Conservation (phyloP, 1,140 invertebrate species). For the Drosophila punjabiensis region DNA sequence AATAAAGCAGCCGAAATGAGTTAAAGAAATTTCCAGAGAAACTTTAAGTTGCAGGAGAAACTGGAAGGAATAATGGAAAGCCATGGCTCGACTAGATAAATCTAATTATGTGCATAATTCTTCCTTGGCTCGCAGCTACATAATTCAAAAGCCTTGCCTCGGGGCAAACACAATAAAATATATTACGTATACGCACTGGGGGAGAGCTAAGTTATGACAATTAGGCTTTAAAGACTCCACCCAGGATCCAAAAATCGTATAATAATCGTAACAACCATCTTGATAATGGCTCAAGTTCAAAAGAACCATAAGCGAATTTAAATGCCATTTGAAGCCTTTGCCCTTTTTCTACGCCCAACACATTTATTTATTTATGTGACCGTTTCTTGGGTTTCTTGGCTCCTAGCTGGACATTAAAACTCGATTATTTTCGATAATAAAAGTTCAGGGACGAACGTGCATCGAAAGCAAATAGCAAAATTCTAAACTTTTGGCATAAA, state of each 20-base stretch:
- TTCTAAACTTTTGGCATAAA: conserved; percentile 30
- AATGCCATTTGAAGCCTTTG: conserved; percentile 60
- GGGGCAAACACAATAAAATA: conserved; percentile 33
- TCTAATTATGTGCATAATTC: conserved; percentile 12
- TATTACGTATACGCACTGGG: conserved; percentile 39
- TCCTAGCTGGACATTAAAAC: conserved; percentile 67
- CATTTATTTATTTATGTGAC: conserved; percentile 73
- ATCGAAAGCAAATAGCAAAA: conserved; percentile 52
- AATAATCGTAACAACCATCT: conserved; percentile 50
- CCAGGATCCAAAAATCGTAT: neutral
- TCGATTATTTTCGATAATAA: conserved; percentile 75
- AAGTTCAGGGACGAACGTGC: conserved; percentile 69
- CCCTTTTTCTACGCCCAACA: conserved; percentile 23
- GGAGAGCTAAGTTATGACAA: conserved; percentile 35
- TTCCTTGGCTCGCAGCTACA: neutral
- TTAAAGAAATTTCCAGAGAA: neutral
- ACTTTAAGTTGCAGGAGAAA: conserved; percentile 9
- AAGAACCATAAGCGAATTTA: conserved; percentile 48
- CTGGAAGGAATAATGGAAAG: neutral
- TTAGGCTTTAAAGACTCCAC: conserved; percentile 20
- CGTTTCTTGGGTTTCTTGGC: conserved; percentile 41
- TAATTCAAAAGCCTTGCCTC: conserved; percentile 23
- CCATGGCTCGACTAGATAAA: conserved; percentile 2
- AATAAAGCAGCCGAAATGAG: conserved; percentile 23
- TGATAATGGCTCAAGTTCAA: conserved; percentile 65